Evolutionary conservation across 2,113 vertebrate genomes (phyloP), one percentile per base, ranked within the genome.

Genomic region (Dissostichus mawsoni): DNA sequence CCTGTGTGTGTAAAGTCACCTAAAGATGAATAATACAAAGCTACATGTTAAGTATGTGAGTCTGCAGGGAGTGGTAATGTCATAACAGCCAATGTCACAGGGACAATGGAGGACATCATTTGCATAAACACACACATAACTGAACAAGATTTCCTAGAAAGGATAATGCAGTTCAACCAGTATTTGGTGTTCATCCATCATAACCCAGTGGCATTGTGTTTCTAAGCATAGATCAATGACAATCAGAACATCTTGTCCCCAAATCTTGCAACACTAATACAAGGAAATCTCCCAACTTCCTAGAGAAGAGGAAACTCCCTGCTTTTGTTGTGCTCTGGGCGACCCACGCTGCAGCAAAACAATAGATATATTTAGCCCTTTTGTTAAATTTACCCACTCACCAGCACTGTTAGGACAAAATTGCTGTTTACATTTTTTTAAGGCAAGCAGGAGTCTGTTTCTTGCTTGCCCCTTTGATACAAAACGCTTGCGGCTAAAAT

Each of bases 251-350:
- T 87, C 81, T 63, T 45, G 81, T 93, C 53, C 50, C 87, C 8
- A 10, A 66, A 66, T 87, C 76, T 83, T 51, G 20, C 76, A 78
- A 65, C 45, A 41, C 69, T 53, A 65, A 59, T 59, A 81, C 20
- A 62, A 89, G 89, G 84, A 89, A 91, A 90, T 86, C 78, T 87
- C 81, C 74, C 25, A 2, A 84, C 90, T 74, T 91, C 87, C 91
- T 89, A 78, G 63, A 79, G 61, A 13, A 76, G 57, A 90, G 91
- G 91, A 91, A 92, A 92, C 89, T 92, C 92, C 91, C 91, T 45
- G 59, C 78, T 85, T 78, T 76, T 90, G 79, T 92, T 89, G 70
- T 81, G 69, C 69, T 57, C 48, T 8, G 47, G 56, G 63, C 61
- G 52, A 36, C 84, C 92, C 87, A 85, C 86, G 81, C 89, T 89